Evolutionary conservation across 1,140 invertebrate genomes (phyloP).

Genomic region (Drosophila parvula): DNA sequence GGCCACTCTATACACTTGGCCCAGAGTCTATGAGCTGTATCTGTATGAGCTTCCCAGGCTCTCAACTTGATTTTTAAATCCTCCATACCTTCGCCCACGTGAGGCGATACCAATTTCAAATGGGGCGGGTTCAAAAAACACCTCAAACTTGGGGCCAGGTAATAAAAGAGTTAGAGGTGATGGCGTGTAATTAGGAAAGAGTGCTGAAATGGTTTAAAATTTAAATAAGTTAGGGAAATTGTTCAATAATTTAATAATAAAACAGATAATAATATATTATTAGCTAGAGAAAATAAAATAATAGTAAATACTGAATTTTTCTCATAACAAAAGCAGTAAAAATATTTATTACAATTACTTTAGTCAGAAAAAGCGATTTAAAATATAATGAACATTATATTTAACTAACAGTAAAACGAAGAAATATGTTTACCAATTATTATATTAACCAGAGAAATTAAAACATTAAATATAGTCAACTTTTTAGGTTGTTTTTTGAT

Average conservation of each 20-base stretch:
- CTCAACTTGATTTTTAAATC: neutral
- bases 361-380: neutral
- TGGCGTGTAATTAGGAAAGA: neutral
- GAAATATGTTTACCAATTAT: neutral
- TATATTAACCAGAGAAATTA: accelerated
- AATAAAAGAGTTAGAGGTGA: constrained; percentile 9
- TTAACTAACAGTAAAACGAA: neutral
- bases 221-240: neutral
- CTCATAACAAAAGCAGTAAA: neutral
- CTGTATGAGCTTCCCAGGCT: constrained; percentile 41
- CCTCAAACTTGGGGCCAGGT: constrained; percentile 26
- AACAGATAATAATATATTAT: too few relatives aligned
- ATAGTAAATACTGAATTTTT: neutral
- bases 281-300: too few relatives aligned
- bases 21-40: neutral
- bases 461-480: too few relatives aligned
- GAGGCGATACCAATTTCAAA: constrained; percentile 34
- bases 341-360: neutral
- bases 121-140: constrained; percentile 64
- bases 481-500: neutral
- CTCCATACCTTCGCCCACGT: constrained; percentile 37
- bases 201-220: neutral
- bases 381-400: neutral
- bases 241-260: too few relatives aligned
- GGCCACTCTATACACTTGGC: constrained; percentile 3